Percentiles rank a stretch among this genome's conserved stretches.
These are phyloP conservation scores for Conops quadrifasciatus DNA, from an alignment of 2,888 invertebrate species.

Conservation along the genomic window DNA sequence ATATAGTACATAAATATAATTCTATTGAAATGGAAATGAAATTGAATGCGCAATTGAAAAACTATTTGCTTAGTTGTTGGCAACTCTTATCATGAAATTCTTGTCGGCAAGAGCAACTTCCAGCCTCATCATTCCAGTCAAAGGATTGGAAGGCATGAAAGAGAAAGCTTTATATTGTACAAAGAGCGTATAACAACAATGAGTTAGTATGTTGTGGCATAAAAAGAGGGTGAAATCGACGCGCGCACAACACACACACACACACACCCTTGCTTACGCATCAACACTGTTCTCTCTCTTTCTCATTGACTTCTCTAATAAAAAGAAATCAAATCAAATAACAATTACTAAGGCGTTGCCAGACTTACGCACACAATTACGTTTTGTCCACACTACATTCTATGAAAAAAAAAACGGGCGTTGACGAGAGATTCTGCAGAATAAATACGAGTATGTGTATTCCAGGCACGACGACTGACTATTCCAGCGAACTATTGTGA, in stretches of 20 bases:
- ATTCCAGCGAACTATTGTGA: slow-evolving; percentile 47
- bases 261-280: slow-evolving; percentile 23
- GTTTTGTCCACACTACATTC: slow-evolving; percentile 41
- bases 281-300: slow-evolving; percentile 37
- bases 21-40: too few relatives aligned
- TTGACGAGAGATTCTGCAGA: slow-evolving; percentile 44
- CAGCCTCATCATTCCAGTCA: background rate
- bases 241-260: slow-evolving; percentile 36
- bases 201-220: background rate
- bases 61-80: background rate
- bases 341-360: slow-evolving; percentile 63
- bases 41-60: too few relatives aligned
- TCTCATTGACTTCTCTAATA: too few relatives aligned
- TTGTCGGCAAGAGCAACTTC: background rate
- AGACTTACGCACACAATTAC: slow-evolving; percentile 54
- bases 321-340: slow-evolving; percentile 60
- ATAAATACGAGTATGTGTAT: slow-evolving; percentile 42
- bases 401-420: slow-evolving; percentile 44
- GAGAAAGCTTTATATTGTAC: slow-evolving; percentile 56
- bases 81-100: background rate
- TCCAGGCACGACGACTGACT: slow-evolving; percentile 49
- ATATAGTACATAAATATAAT: too few relatives aligned
- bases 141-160: slow-evolving; percentile 52
- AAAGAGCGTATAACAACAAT: background rate
- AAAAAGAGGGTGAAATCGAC: slow-evolving; percentile 38